These are phyloP conservation scores for Pluvianellus socialis DNA, from an alignment of 2,113 vertebrate species.

Conservation along the genomic window DNA sequence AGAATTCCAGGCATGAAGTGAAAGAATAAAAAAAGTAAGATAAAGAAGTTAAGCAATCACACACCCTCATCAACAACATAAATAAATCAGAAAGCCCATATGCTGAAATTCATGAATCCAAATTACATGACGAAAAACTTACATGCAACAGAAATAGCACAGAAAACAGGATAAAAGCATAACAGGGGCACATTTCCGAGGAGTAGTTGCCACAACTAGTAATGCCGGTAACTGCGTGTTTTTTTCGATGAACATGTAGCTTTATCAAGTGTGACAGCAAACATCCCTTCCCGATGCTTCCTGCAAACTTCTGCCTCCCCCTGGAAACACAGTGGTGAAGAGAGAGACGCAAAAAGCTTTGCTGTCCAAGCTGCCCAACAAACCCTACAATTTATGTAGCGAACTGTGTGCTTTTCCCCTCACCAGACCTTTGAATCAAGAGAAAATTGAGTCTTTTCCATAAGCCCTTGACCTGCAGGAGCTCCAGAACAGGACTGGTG, in stretches of 20 bases:
- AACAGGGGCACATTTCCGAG: neutral
- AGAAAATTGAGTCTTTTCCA: neutral
- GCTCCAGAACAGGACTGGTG: neutral
- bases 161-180: neutral
- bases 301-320: neutral
- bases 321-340: neutral
- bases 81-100: constrained; percentile 59
- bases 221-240: neutral
- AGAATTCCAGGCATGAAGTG: constrained; percentile 43
- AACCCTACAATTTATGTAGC: neutral
- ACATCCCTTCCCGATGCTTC: neutral
- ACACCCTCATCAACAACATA: constrained; percentile 30
- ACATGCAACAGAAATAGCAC: neutral
- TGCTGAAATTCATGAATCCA: constrained; percentile 27
- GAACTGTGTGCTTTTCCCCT: neutral
- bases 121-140: neutral
- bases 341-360: neutral
- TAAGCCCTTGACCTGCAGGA: neutral
- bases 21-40: constrained; percentile 34
- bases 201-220: neutral
- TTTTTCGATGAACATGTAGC: neutral
- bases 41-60: constrained; percentile 33
- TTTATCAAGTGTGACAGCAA: constrained; percentile 1
- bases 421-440: neutral
- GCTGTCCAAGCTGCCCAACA: neutral